These are phyloP conservation scores for Muscicapa adusta DNA, from an alignment of 2,113 vertebrate species.

Conservation along the genomic window DNA sequence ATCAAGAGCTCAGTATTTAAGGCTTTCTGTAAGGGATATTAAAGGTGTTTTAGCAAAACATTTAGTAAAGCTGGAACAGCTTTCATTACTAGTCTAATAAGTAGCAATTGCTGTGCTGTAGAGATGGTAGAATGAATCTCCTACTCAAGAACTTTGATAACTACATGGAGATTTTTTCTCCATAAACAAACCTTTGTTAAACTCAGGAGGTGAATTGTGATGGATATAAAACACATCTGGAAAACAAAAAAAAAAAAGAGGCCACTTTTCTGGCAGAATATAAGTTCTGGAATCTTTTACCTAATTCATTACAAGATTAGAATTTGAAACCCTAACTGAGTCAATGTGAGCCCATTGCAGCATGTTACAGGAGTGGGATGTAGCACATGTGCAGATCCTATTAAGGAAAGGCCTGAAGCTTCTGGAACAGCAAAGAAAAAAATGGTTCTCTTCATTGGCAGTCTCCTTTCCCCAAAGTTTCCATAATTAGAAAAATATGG, in stretches of 20 bases:
- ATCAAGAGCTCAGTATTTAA: not conserved
- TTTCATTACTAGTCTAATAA: not conserved
- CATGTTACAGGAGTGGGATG: not conserved
- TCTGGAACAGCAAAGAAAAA: conserved; percentile 5
- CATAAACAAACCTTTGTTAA: not conserved
- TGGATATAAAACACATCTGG: not conserved
- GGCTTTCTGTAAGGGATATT: not conserved
- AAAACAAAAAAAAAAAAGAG: not conserved
- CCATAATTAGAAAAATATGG: not conserved
- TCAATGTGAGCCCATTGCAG: not conserved
- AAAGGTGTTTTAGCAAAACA: not conserved
- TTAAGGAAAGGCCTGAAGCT: not conserved
- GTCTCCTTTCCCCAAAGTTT: not conserved
- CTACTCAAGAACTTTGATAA: not conserved
- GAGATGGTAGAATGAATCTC: not conserved
- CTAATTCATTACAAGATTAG: not conserved
- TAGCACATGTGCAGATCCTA: not conserved
- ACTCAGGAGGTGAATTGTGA: not conserved
- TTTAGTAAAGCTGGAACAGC: not conserved
- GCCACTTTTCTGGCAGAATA: not conserved
- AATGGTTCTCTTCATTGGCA: not conserved
- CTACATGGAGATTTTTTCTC: not conserved
- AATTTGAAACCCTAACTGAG: not conserved
- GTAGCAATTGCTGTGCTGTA: not conserved
- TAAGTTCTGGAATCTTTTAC: not conserved